Base-by-base conservation (phyloP, 1,140 invertebrate genomes). In the Cheumatopsyche charites region DNA sequence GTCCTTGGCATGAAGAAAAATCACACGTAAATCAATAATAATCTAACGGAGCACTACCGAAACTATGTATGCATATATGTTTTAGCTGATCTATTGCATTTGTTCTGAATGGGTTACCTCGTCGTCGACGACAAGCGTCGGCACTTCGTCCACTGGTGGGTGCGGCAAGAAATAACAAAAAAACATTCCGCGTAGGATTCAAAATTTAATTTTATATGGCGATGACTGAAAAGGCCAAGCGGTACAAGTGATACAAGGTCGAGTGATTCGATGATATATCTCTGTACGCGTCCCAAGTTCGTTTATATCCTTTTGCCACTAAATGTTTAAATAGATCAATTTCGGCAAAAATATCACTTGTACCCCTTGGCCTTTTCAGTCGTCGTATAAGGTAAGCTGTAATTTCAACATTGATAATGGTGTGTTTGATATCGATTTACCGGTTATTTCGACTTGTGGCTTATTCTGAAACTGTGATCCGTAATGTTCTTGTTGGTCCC, bases 401-500 rank as follows among this genome's bases (percentile, higher is more conserved):
- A n/a, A n/a, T n/a, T n/a, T n/a, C n/a, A n/a, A n/a, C n/a, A n/a
- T n/a, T n/a, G n/a, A n/a, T n/a, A n/a, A n/a, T n/a, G n/a, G n/a
- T n/a, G n/a, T n/a, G n/a, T n/a, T n/a, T n/a, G n/a, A n/a, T n/a
- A n/a, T n/a, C n/a, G n/a, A 68, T 80, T 86, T 80, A 88, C 87
- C 86, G 52, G 86, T 78, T 70, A 88, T 88, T 72, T 83, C 86
- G 36, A 83, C 81, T 11, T 78, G 49, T 0, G 77, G 83, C 62
- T 71, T 79, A 45, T 4, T 75, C 78, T 79, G 80, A 77, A 93
- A 93, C 79, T 94, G 92, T 23, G 86, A 85, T 62, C 89, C 90
- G 77, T 93, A 94, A 45, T 91, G 90, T 70, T 90, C 82, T 47
- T 90, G 90, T 78, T 92, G 91, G 77, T 87, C 87, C 78, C 86